Percentiles rank a stretch among this genome's conserved stretches.
Conservation (phyloP, 2,797 vertebrate genomes). For the Onychomys arenicola region DNA sequence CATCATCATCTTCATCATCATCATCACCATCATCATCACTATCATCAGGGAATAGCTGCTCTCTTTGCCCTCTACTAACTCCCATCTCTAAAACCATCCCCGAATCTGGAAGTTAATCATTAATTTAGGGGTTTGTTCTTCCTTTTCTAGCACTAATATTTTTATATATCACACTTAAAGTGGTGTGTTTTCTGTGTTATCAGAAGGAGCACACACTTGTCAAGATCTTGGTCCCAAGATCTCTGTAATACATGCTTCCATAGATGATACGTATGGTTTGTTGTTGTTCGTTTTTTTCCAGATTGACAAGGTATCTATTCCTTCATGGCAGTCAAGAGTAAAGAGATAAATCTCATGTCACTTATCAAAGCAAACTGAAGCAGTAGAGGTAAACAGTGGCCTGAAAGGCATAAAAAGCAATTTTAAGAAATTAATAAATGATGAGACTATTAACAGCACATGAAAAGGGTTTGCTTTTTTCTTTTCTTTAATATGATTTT, state of each 20-base stretch:
- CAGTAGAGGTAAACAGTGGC: slow-evolving; percentile 73
- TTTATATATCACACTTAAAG: background rate
- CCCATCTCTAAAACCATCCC: background rate
- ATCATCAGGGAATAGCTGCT: background rate
- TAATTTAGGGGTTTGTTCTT: slow-evolving; percentile 14
- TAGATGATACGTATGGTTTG: background rate
- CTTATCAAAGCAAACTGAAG: slow-evolving; percentile 77
- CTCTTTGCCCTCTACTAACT: background rate
- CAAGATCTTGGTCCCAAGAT: slow-evolving; percentile 50
- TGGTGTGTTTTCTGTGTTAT: background rate
- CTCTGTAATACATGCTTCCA: slow-evolving; percentile 50
- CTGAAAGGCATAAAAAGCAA: slow-evolving; percentile 79
- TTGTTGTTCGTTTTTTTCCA: slow-evolving; percentile 3
- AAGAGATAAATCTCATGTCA: slow-evolving; percentile 73
- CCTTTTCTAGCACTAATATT: slow-evolving; percentile 3
- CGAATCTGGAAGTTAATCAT: background rate
- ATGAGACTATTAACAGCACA: slow-evolving; percentile 63
- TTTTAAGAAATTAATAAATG: slow-evolving; percentile 69
- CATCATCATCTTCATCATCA: background rate
- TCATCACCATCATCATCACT: background rate
- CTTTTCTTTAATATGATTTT: slow-evolving; percentile 68
- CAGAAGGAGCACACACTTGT: background rate
- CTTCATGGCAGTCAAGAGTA: slow-evolving; percentile 61
- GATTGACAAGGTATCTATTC: slow-evolving; percentile 65
- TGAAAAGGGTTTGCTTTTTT: slow-evolving; percentile 52